A percentile compares a stretch with the other conserved stretches of the same genome.
phyloP scores from a whole-genome alignment of 2,797 vertebrate species.

The Hypotaenidia philippensis region DNA sequence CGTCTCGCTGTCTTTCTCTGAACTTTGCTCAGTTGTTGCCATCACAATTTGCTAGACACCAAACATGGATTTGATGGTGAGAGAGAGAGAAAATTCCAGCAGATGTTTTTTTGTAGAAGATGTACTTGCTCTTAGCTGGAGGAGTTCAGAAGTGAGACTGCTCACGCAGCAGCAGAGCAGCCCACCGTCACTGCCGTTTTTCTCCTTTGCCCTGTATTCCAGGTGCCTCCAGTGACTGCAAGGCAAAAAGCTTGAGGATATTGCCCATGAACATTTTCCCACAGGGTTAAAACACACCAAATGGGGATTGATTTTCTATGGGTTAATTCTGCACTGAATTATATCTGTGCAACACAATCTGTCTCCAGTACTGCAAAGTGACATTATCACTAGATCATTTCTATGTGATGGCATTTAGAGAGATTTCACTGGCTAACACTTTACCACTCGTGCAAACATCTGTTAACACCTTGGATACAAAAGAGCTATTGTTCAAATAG shows the following conservation, averaged over 20 bases:
- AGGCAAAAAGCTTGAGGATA: neutral
- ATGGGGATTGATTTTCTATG: neutral
- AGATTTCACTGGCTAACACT: neutral
- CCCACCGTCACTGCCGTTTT: accelerated
- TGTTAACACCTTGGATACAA: neutral
- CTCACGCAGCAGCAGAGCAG: neutral
- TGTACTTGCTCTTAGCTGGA: accelerated
- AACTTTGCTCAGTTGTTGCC: neutral
- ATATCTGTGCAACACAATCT: neutral
- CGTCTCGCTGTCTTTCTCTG: neutral
- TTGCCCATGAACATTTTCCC: neutral
- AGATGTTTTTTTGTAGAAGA: neutral
- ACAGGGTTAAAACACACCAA: neutral
- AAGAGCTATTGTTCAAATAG: neutral
- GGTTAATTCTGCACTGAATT: neutral
- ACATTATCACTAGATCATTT: neutral
- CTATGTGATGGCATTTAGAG: neutral
- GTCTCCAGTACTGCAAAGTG: neutral
- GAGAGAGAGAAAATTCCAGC: neutral
- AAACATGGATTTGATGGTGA: neutral
- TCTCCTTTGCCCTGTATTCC: neutral
- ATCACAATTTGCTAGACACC: accelerated
- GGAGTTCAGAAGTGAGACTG: neutral
- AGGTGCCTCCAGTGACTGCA: neutral
- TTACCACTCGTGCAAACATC: neutral